Percentiles rank a stretch among this genome's conserved stretches.
Evolutionary conservation across 2,888 invertebrate species (phyloP).

Genomic region (Aphodius sticticus): DNA sequence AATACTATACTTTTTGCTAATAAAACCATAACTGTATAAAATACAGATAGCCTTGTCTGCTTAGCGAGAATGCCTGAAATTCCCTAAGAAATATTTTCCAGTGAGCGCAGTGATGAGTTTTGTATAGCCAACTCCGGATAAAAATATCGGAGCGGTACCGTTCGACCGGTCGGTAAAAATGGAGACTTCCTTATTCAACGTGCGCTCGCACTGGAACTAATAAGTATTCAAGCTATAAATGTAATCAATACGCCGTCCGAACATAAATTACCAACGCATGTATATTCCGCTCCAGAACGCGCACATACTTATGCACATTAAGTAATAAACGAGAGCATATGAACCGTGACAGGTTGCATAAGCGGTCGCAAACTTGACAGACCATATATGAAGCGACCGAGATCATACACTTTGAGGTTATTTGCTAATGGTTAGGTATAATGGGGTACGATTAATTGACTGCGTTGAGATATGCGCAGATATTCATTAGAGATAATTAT

Average conservation of each 20-base stretch:
- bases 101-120: neutral
- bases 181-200: constrained; percentile 39
- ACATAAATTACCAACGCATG: constrained; percentile 35
- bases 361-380: neutral
- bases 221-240: constrained; percentile 40
- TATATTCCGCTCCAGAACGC: constrained; percentile 5
- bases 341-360: constrained; percentile 4
- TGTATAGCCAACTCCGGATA: neutral
- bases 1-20: neutral
- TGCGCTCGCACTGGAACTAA: constrained; percentile 41
- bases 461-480: too few relatives aligned
- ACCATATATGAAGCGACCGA: neutral
- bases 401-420: neutral
- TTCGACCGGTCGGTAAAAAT: constrained; percentile 8
- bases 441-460: neutral
- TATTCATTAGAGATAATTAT: too few relatives aligned
- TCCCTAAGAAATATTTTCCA: neutral
- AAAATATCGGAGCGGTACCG: constrained; percentile 12
- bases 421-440: neutral
- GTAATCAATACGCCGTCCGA: constrained; percentile 37
- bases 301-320: neutral
- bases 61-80: neutral
- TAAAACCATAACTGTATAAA: neutral
- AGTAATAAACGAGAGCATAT: neutral
- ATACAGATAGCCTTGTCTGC: neutral